Conservation (phyloP, 2,888 invertebrate species). For the Spicauda simplicius region DNA sequence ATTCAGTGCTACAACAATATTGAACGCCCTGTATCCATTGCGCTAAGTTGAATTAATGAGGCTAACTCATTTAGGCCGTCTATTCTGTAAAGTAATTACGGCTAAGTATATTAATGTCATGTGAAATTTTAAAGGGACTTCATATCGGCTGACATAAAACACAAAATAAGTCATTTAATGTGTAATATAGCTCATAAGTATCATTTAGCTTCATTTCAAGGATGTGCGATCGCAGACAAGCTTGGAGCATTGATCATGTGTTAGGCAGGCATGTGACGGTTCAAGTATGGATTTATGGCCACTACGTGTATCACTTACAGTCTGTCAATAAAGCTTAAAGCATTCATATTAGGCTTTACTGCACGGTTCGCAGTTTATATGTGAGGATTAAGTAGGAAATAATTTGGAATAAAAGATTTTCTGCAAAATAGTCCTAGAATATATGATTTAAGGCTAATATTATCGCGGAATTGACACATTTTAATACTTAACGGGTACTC, state of each 20-base stretch:
- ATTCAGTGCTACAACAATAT: neutral
- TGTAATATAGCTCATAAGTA: no score
- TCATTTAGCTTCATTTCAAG: no score
- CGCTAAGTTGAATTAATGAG: neutral
- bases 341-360: neutral
- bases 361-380: neutral
- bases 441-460: no score
- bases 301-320: neutral
- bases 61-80: neutral
- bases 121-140: neutral
- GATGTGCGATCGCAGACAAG: neutral
- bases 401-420: no score
- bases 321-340: neutral
- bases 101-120: neutral
- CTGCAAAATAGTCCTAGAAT: no score
- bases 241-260: neutral
- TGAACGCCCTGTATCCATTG: neutral
- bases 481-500: no score
- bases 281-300: slow-evolving; percentile 3
- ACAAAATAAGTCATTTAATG: no score
- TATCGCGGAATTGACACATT: no score
- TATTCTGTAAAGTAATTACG: neutral
- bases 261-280: neutral
- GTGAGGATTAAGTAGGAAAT: no score
- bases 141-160: no score